These are phyloP conservation scores for Alces alces DNA, from an alignment of 2,113 vertebrate species.

Conservation along the genomic window DNA sequence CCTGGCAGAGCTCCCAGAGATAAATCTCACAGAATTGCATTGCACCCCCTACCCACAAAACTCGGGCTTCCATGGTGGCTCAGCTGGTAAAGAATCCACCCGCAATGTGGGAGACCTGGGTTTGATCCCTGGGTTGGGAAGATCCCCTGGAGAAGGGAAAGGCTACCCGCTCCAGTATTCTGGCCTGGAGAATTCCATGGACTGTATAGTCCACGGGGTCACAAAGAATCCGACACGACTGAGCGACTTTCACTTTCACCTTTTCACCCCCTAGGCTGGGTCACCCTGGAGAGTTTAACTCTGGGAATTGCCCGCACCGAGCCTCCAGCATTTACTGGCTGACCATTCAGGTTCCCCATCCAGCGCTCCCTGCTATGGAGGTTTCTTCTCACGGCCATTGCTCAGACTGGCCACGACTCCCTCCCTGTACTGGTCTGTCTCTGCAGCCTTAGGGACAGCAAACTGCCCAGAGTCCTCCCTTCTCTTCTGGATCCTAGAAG, in stretches of 20 bases:
- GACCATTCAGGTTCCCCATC: background rate
- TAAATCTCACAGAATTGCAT: background rate
- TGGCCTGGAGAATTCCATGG: background rate
- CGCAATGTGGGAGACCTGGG: background rate
- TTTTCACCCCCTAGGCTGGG: background rate
- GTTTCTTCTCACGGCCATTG: background rate
- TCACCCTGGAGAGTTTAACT: background rate
- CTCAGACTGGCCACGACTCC: too few species aligned
- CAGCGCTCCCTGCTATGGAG: too few species aligned
- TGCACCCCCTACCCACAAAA: background rate
- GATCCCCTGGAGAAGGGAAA: background rate
- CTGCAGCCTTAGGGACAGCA: background rate
- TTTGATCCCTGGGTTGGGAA: fast-evolving
- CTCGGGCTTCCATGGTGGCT: background rate
- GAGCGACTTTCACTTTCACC: background rate
- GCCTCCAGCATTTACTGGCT: background rate
- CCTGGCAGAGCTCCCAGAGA: background rate
- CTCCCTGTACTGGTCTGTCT: background rate
- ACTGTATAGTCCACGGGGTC: background rate
- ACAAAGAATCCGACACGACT: background rate
- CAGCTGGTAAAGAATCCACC: background rate
- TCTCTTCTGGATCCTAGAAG: background rate
- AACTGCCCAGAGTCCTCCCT: background rate
- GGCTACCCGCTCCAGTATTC: background rate
- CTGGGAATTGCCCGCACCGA: background rate